Base-by-base conservation (phyloP, 2,888 invertebrate genomes). In the Heliothis peltigera region DNA sequence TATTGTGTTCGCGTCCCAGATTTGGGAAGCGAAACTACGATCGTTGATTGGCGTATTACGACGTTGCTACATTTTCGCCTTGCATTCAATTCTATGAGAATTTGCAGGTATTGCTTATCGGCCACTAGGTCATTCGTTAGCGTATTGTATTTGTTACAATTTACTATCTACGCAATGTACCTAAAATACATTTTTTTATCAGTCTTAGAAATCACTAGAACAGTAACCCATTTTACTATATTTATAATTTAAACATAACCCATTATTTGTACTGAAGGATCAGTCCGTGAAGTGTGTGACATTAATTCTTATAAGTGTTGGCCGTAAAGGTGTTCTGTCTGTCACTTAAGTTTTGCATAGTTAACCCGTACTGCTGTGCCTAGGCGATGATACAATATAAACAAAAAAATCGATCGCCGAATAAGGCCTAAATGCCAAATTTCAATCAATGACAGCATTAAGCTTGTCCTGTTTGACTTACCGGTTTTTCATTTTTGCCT, bases 61-160 rank as follows among this genome's bases (percentile, higher is more conserved):
- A 88, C 75, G 91, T 93, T 93, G 91, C 92, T 91, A 92, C 92
- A 93, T 91, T 92, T 92, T 91, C 89, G 91, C 91, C 91, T 92
- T 92, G 92, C 92, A 91, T 92, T 92, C 88, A 91, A 90, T 90
- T 92, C 92, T 89, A 92, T 93, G 93, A 91, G 92, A 93, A 91
- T 85, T 89, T 90, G 87, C 89, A 89, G 83, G 85, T 91, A 89
- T 90, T 87, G 87, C 91, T 87, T 90, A 87, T 89, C 87, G 89
- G 89, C 87, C 89, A 90, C 85, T 92, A 88, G 92, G 93, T 92
- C 92, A 90, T 84, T 85, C 73, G 85, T 85, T 86, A 86, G 82
- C 82, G 82, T 86, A 83, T 86, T 82, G 80, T 79, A 81, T 73
- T 81, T 81, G 75, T 71, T 79, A 63, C 76, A 75, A 77, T 68